Conservation (phyloP, 1,140 invertebrate genomes). For the Thereuonema tuberculata region DNA sequence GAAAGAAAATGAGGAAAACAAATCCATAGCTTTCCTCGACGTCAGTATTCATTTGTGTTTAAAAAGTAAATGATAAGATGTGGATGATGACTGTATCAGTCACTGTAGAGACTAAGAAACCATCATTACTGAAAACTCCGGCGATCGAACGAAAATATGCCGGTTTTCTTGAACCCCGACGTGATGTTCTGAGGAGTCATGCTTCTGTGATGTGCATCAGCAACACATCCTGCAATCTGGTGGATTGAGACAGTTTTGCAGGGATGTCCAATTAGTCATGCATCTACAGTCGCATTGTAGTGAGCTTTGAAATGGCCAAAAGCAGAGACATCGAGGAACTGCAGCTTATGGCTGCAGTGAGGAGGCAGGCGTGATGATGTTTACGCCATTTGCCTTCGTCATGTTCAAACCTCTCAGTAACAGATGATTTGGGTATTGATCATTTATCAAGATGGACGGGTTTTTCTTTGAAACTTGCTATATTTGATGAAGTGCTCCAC, state of each 20-base stretch:
- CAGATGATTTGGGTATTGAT: conserved; percentile 31
- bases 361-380: conserved; percentile 20
- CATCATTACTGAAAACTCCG: background rate
- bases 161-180: background rate
- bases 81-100: too few relatives aligned
- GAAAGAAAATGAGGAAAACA: too few relatives aligned
- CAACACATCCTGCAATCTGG: background rate
- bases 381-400: conserved; percentile 18
- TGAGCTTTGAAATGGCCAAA: conserved; percentile 19
- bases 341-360: conserved; percentile 20
- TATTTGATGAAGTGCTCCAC: conserved; percentile 28
- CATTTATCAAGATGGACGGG: conserved; percentile 29
- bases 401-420: conserved; percentile 22
- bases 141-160: background rate
- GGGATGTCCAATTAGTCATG: background rate
- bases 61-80: too few relatives aligned
- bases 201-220: background rate
- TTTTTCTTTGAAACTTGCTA: conserved; percentile 22
- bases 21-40: too few relatives aligned
- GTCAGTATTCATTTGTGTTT: too few relatives aligned
- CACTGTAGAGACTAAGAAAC: background rate
- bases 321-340: conserved; percentile 20
- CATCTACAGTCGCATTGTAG: conserved; percentile 10
- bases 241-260: background rate
- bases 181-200: background rate